Conservation (phyloP, 2,113 vertebrate species). For the Carassius gibelio region DNA sequence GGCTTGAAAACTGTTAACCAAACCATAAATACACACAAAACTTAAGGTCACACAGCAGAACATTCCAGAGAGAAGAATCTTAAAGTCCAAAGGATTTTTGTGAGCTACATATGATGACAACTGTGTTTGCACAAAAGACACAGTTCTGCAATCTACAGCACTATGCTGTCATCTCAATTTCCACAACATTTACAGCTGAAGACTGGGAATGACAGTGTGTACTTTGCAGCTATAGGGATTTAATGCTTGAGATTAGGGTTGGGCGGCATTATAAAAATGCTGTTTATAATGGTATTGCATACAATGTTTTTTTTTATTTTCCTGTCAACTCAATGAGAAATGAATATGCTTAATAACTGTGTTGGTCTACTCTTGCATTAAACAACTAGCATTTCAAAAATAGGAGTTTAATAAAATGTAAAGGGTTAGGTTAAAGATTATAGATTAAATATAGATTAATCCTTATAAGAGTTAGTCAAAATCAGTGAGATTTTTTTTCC, state of each 20-base stretch:
- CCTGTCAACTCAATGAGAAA: too few species aligned
- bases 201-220: not conserved
- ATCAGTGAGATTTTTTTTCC: too few species aligned
- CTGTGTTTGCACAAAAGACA: constrained; percentile 6
- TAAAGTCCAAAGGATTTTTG: not conserved
- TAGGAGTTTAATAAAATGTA: not conserved
- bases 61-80: not conserved
- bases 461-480: too few species aligned
- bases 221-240: not conserved
- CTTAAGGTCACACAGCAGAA: not conserved
- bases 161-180: not conserved
- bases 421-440: too few species aligned
- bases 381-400: not conserved
- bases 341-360: not conserved
- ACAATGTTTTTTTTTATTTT: not conserved
- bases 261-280: not conserved
- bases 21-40: constrained; percentile 2
- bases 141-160: not conserved
- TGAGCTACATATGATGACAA: not conserved
- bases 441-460: too few species aligned
- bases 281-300: not conserved
- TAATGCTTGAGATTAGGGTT: not conserved
- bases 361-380: not conserved
- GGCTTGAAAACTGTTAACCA: not conserved
- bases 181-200: not conserved